Base-by-base conservation (phyloP, 2,888 invertebrate species). In the Bruchidius siliquastri region DNA sequence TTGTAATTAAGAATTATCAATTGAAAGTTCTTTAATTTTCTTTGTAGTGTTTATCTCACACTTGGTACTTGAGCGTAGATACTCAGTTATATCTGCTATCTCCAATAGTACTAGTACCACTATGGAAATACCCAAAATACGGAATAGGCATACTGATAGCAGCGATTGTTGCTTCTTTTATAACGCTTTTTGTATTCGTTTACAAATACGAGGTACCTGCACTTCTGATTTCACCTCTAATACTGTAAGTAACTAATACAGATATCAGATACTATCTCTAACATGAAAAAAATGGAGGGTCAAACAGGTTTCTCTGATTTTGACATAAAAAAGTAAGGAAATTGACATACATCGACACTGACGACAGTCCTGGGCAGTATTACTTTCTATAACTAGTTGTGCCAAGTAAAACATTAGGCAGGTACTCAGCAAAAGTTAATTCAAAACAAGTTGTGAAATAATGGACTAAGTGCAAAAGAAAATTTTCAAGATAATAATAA, bases 1-100 rank as follows among this genome's bases (percentile, higher is more conserved):
- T 20, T 22, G 18, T 21, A 22, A 10, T 21, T 20, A 4, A 67
- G 67, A 73, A 22, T 67, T 20, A 67, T 67, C 10, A 21, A 6
- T 68, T 20, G 13, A 68, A n/a, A 22, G 8, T 22, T n/a, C 68
- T 71, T 67, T 32, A 68, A 67, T 49, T 72, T 67, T 49, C 68
- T 72, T 81, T 81, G 72, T 69, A 84, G 84, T 91, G 90, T 79
- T 81, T 90, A 30, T 86, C 86, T 22, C 90, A 90, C 78, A 87
- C 89, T 0, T 91, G 91, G 90, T 90, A 90, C 79, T 81, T 91
- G 49, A 86, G 89, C 3, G 88, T 90, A 10, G 90, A 90, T 77
- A 90, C 89, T 82, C 90, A 91, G 79, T 80, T 90, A 22, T 90
- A 88, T 79, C 83, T 89, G 77, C 75, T 90, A 13, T 81, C 84